Percentiles rank a stretch among this genome's conserved stretches.
Conservation (phyloP, 2,113 vertebrate species). For the Pelusios castaneus region DNA sequence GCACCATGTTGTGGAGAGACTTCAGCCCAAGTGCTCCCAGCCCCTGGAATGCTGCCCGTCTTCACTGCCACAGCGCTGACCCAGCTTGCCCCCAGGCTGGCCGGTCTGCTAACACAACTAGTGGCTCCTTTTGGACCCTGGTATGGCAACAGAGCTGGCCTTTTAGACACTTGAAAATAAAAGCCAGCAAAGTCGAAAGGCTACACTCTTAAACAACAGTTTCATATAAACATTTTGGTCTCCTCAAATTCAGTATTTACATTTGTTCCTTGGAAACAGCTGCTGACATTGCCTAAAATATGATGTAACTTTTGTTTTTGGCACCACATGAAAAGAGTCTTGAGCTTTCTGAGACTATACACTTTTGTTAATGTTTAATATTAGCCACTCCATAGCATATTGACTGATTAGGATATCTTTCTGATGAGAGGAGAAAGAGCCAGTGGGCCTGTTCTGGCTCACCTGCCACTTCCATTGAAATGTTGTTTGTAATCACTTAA, state of each 20-base stretch:
- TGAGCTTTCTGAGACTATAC: not conserved
- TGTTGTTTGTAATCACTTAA: not conserved
- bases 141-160: not conserved
- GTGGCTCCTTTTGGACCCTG: not conserved
- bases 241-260: not conserved
- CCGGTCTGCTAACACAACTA: not conserved
- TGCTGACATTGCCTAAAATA: not conserved
- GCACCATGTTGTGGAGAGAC: too few species aligned
- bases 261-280: not conserved
- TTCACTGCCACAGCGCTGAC: too few species aligned
- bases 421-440: not conserved
- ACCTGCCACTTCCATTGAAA: not conserved
- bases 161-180: not conserved
- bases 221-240: not conserved
- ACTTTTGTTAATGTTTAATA: not conserved
- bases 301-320: not conserved
- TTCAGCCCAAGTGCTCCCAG: too few species aligned
- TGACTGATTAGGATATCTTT: not conserved
- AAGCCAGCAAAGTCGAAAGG: not conserved
- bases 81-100: too few species aligned
- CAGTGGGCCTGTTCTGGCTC: too few species aligned
- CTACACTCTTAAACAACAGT: not conserved
- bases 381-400: not conserved
- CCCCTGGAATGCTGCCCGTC: too few species aligned
- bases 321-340: not conserved